These are phyloP conservation scores for Stichodactyla helianthus DNA, from an alignment of 64 coral and sea anemone species.

Conservation along the genomic window DNA sequence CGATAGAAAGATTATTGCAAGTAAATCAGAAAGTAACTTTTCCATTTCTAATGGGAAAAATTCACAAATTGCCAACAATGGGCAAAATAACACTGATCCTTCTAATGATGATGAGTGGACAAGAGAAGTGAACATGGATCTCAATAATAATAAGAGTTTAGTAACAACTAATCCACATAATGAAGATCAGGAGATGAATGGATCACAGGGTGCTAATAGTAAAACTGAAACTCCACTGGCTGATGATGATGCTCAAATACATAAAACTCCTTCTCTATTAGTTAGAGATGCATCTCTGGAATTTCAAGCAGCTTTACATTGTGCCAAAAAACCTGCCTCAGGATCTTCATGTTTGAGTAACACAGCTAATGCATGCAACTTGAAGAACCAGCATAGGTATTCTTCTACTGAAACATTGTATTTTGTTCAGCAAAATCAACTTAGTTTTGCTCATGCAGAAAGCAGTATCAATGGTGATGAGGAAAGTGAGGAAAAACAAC, in stretches of 20 bases:
- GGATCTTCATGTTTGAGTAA: background rate
- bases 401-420: background rate
- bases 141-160: background rate
- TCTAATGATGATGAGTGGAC: background rate
- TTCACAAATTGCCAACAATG: background rate
- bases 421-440: background rate
- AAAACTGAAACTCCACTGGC: background rate
- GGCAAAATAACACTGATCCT: background rate
- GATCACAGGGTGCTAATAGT: background rate
- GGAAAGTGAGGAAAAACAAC: background rate
- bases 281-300: background rate
- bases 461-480: background rate
- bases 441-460: background rate
- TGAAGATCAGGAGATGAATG: background rate
- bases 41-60: background rate
- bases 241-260: background rate
- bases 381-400: background rate
- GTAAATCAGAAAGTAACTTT: background rate
- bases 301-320: background rate
- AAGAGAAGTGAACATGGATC: background rate
- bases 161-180: background rate
- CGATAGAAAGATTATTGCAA: background rate
- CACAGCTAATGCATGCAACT: background rate
- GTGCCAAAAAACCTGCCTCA: background rate
- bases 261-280: background rate